Conservation (phyloP, 2,113 vertebrate species). For the Amblyornis subalaris region DNA sequence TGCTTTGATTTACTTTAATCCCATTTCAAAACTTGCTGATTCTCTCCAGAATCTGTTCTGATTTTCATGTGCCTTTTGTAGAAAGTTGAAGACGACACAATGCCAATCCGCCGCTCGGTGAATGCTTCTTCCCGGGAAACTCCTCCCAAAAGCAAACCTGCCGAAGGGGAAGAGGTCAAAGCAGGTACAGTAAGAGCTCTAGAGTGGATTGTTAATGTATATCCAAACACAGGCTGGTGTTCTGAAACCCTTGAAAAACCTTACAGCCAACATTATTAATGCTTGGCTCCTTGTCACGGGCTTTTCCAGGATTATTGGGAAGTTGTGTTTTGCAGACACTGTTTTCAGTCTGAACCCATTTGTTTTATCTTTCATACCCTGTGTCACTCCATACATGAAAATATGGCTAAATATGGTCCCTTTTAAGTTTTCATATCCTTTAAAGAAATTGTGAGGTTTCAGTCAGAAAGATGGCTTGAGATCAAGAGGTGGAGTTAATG, state of each 20-base stretch:
- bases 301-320: neutral
- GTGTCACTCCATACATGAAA: neutral
- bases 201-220: fast-evolving
- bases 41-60: neutral
- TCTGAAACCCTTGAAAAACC: neutral
- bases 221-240: neutral
- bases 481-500: neutral
- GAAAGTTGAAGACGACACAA: conserved; percentile 76
- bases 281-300: neutral
- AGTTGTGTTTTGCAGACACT: neutral
- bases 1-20: conserved; percentile 36
- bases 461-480: neutral
- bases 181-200: conserved; percentile 51
- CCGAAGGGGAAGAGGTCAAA: conserved; percentile 79
- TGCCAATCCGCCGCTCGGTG: conserved; percentile 92
- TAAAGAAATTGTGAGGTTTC: neutral
- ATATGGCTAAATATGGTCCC: neutral
- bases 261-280: neutral
- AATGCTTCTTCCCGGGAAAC: conserved; percentile 86
- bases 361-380: neutral
- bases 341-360: neutral
- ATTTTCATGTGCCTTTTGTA: conserved; percentile 21
- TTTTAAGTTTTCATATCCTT: neutral
- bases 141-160: conserved; percentile 79
- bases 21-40: neutral